Evolutionary conservation across 2,888 invertebrate species (phyloP).

Genomic region (Aleiodes testaceus): DNA sequence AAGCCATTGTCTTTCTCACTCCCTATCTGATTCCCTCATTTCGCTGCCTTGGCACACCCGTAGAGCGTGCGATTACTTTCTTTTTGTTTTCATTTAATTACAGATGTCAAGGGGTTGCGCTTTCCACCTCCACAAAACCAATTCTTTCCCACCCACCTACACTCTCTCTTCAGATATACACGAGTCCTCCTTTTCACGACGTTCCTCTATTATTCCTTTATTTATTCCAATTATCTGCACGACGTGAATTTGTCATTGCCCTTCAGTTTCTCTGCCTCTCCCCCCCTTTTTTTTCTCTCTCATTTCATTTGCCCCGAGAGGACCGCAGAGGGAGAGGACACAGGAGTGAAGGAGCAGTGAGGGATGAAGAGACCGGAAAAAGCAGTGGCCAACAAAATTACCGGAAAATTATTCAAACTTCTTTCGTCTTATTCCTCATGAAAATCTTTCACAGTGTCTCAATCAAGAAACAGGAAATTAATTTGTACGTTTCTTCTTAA

Average conservation of each 20-base stretch:
- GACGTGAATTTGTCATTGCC: slow-evolving; percentile 72
- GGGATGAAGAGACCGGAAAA: slow-evolving; percentile 26
- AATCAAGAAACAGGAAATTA: slow-evolving; percentile 44
- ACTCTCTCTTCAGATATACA: slow-evolving; percentile 38
- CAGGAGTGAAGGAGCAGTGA: slow-evolving; percentile 7
- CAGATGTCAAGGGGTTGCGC: slow-evolving; percentile 72
- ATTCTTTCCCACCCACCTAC: slow-evolving; percentile 50
- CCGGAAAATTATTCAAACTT: slow-evolving; percentile 47
- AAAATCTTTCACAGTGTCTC: slow-evolving; percentile 25
- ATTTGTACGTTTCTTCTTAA: slow-evolving; percentile 34
- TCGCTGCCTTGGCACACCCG: slow-evolving; percentile 67
- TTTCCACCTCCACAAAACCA: slow-evolving; percentile 51
- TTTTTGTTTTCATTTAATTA: slow-evolving; percentile 73
- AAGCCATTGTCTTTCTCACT: slow-evolving; percentile 64
- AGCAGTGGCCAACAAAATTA: slow-evolving; percentile 44
- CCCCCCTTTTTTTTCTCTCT: slow-evolving; percentile 24
- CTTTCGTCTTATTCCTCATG: slow-evolving; percentile 30
- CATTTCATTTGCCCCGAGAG: slow-evolving; percentile 38
- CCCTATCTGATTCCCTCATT: slow-evolving; percentile 71
- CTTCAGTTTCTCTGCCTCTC: slow-evolving; percentile 62
- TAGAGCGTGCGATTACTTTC: slow-evolving; percentile 71
- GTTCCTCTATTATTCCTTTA: slow-evolving; percentile 71
- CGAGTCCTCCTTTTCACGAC: slow-evolving; percentile 54
- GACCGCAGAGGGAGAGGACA: slow-evolving; percentile 23
- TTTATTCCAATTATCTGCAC: slow-evolving; percentile 72